Base-by-base conservation (phyloP, 1,140 invertebrate species). In the Sitobion miscanthi region DNA sequence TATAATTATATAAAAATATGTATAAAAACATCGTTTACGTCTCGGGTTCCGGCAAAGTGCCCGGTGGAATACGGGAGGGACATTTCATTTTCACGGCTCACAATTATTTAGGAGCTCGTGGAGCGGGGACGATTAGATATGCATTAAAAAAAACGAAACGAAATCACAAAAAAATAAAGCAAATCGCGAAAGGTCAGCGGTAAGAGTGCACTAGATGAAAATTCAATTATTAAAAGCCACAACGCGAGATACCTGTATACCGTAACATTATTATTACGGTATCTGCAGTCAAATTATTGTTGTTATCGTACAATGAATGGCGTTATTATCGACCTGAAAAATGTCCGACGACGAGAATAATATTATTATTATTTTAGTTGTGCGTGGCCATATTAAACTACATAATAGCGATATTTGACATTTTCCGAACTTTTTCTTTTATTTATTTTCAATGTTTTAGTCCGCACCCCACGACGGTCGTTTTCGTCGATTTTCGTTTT, bases 61-160 rank as follows among this genome's bases (percentile, higher is more conserved):
- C 35, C 82, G 8, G 14, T 30, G 25, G 45, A n/a, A 49, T 47
- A 87, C 45, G 9, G 11, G 45, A 1, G 14, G 45, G 11, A 30
- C 1, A 47, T 86, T 30, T 86, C 9, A 11, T 49, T 87, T 52
- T 20, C 52, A 52, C 20, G 86, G 47, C 47, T 88, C n/a, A 35
- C 35, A 88, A 52, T 35, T 52, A 42, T 88, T 52, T n/a, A 35
- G 30, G 14, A 21, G 4, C n/a, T 35, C n/a, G 23, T 25, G 23
- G 30, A n/a, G 21, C 25, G 88, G 8, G 87, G 38, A 25, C 47
- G 52, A 90, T 90, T 90, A 54, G 52, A 35, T 90, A 90, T 90
- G 88, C 88, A 90, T 90, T 90, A 90, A 88, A 88, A 88, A 69
- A 52, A 62, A 49, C 38, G 25, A 49, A 88, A 52, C 14, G 49